Evolutionary conservation across 30 jellyfish, hydroid and myxozoan species (phyloP), one percentile per base, ranked within the genome.

Genomic region (Morbakka virulenta): DNA sequence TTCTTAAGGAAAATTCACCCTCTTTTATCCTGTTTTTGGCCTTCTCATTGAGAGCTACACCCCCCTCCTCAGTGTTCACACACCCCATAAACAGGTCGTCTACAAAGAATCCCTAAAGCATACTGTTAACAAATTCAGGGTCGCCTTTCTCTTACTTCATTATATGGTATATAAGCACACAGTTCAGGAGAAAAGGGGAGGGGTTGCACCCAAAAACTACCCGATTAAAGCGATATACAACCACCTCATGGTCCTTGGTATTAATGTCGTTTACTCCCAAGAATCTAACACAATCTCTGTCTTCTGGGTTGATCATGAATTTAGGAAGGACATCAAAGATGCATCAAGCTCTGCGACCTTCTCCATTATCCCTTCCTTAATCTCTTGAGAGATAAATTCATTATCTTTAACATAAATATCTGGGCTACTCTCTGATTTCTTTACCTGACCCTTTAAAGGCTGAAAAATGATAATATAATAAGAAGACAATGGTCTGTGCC

Each of bases 11-110:
- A 52, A 77, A 64, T 62, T 80, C 88, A 17, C 80, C 88, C 28
- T 78, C 88, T 24, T 49, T 79, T 84, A 80, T 80, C 52, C 77
- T 52, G 2, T 13, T 50, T 35, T 57, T 80, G 69, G 91, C 91
- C 77, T 80, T 80, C 64, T 68, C 71, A 52, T 77, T 62, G 32
- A 77, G 88, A 41, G 9, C 32, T 4, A 77, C 33, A 26, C 14
- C 41, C 13, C 62, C 81, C 57, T 3, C 88, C 51, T 33, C 21
- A 22, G 32, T 34, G 53, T 65, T 61, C 13, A 4, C 14, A 52
- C 79, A 27, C 24, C 87, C 79, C 20, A 78, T 52, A 28, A 76
- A 68, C 3, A 76, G 41, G 65, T 76, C 87, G 35, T 76, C 80
- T 4, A 32, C 79, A 76, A 76, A 76, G 79, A 76, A 76, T 31